phyloP scores from a whole-genome alignment of 2,888 invertebrate species.

The Drosophila melanosoma region DNA sequence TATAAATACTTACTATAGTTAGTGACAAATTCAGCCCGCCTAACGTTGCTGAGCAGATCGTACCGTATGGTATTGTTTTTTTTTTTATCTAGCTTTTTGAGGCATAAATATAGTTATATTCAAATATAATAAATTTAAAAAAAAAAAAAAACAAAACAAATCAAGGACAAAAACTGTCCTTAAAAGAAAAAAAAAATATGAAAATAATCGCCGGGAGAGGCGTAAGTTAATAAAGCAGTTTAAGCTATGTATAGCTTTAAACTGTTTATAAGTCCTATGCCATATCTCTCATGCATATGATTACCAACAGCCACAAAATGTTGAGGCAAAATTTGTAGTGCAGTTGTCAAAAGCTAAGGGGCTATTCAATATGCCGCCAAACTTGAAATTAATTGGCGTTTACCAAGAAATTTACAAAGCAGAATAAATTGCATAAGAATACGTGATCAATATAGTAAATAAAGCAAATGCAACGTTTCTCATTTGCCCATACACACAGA shows the following conservation, averaged over 20 bases:
- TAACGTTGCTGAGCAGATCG: constrained; percentile 64
- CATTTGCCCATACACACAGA: constrained; percentile 12
- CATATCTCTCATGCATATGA: constrained; percentile 8
- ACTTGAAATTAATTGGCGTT: neutral
- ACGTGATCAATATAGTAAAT: constrained; percentile 20
- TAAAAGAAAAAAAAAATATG: constrained; percentile 1
- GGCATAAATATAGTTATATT: constrained; percentile 20
- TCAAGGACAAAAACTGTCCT: constrained; percentile 9
- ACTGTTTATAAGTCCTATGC: constrained; percentile 42
- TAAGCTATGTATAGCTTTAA: constrained; percentile 17
- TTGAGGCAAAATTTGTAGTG: constrained; percentile 5
- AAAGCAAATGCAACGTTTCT: constrained; percentile 8
- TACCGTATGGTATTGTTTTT: constrained; percentile 21
- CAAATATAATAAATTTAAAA: neutral
- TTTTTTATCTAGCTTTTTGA: constrained; percentile 31
- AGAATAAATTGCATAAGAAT: constrained; percentile 11
- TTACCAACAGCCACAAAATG: constrained; percentile 16
- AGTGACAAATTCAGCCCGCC: constrained; percentile 76
- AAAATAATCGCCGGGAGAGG: constrained; percentile 17
- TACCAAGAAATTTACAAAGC: constrained; percentile 3
- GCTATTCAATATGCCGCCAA: constrained; percentile 2
- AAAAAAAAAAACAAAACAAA: constrained; percentile 1
- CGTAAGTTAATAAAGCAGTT: constrained; percentile 27
- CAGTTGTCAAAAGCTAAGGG: neutral
- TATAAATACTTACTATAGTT: constrained; percentile 58